Evolutionary conservation across 2,797 vertebrate genomes (phyloP), one percentile per base, ranked within the genome.

Genomic region (Champsocephalus gunnari): DNA sequence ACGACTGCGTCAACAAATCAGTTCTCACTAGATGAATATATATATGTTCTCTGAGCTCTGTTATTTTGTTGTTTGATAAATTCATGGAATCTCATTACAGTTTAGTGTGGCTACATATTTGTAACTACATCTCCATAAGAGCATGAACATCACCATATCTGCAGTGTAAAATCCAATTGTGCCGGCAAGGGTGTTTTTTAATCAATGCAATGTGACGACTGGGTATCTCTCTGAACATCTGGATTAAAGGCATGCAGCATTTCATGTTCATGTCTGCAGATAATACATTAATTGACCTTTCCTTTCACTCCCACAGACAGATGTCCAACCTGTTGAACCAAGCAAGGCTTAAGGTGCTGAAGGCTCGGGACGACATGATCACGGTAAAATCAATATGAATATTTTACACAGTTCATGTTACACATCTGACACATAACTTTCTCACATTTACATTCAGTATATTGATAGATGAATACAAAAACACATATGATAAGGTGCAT

Each of bases 281-380:
- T 14, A 1, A 12, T 66, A 56, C 19, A 32, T 16, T 62, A 10
- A 5, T 41, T 24, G 21, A 32, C 28, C 34, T 67, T 55, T 63
- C 45, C 10, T 62, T 62, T 16, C 9, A 2, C 68, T 32, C 6
- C 28, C 63, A 59, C 92, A 99, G 98, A 90, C 96, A 99, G 88
- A 99, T 98, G 97, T 99, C 98, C 77, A 98, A 98, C 89, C 91
- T 99, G 91, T 94, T 97, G 96, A 99, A 99, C 92, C 98, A 99
- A 88, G 97, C 97, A 10, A 95, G 98, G 68, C 94, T 99, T 75
- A 98, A 97, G 91, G 98, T 99, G 61, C 95, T 99, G 79, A 97
- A 96, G 92, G 95, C 96, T 34, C 96, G 97, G 34, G 96, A 99
- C 85, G 97, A 99, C 93, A 97, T 99, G 92, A 97, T 99, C 85